phyloP scores from a whole-genome alignment of 2,113 vertebrate genomes.

The Saccopteryx bilineata region DNA sequence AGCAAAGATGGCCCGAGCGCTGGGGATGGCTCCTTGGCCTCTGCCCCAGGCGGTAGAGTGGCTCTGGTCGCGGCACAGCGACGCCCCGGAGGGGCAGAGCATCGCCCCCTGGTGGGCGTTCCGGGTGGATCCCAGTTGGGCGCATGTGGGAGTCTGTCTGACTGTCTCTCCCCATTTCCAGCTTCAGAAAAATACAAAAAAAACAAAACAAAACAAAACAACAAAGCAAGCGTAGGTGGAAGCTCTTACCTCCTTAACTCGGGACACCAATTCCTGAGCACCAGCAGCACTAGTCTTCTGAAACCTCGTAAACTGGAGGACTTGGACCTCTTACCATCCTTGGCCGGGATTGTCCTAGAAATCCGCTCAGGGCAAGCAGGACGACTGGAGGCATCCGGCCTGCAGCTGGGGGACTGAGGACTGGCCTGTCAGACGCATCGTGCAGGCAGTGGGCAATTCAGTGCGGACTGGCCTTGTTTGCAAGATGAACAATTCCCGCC shows the following conservation, averaged over 20 bases:
- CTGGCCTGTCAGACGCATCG: neutral
- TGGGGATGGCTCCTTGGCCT: too few species aligned
- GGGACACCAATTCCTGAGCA: neutral
- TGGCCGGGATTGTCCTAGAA: neutral
- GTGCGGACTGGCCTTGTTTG: neutral
- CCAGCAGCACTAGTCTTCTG: neutral
- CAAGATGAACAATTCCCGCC: neutral
- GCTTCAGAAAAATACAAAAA: too few species aligned
- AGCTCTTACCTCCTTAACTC: slow-evolving; percentile 29
- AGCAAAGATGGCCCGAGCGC: too few species aligned
- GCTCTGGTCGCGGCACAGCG: too few species aligned
- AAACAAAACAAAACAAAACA: too few species aligned
- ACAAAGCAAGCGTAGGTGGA: neutral
- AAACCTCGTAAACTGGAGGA: neutral
- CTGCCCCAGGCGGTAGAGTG: too few species aligned
- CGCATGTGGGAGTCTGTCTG: too few species aligned
- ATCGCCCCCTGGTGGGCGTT: too few species aligned
- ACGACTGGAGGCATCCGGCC: neutral
- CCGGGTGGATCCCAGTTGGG: too few species aligned
- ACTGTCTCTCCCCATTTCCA: too few species aligned
- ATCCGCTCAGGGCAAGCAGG: neutral
- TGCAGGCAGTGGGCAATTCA: neutral
- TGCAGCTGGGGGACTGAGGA: neutral
- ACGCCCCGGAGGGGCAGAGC: too few species aligned
- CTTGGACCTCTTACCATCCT: neutral